Evolutionary conservation across 1,140 invertebrate species (phyloP).

Genomic region (Drosophila orosa): DNA sequence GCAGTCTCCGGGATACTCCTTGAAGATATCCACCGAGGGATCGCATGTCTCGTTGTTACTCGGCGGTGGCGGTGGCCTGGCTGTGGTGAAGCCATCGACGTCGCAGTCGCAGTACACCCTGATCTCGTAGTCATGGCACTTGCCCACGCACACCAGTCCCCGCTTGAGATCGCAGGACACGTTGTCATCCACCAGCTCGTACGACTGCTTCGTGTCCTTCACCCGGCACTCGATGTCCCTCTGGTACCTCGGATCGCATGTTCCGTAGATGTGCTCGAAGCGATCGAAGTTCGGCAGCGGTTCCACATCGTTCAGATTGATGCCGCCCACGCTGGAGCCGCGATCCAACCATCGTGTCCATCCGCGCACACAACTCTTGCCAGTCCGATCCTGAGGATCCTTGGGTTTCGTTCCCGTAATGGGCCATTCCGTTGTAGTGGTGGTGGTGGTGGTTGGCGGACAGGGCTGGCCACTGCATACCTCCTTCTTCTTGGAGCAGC

Average conservation of each 20-base stretch:
- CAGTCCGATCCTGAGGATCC: background rate
- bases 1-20: conserved; percentile 86
- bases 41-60: conserved; percentile 25
- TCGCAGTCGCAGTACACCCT: conserved; percentile 89
- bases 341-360: conserved; percentile 90
- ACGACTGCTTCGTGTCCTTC: conserved; percentile 86
- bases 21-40: conserved; percentile 49
- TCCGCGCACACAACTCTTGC: conserved; percentile 86
- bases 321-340: conserved; percentile 67
- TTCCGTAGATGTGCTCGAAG: conserved; percentile 65
- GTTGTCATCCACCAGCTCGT: conserved; percentile 89
- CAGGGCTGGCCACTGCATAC: conserved; percentile 85
- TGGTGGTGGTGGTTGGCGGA: conserved; percentile 1
- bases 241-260: conserved; percentile 39
- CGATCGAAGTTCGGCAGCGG: conserved; percentile 71
- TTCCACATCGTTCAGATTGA: conserved; percentile 73
- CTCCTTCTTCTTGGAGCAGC: conserved; percentile 87
- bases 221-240: conserved; percentile 90
- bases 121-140: conserved; percentile 90
- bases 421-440: background rate
- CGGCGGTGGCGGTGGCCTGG: conserved; percentile 14
- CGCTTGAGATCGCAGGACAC: conserved; percentile 90
- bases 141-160: conserved; percentile 88
- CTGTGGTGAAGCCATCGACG: conserved; percentile 43
- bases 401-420: conserved; percentile 83